These are phyloP conservation scores for Cenopis cana DNA, from an alignment of 2,888 invertebrate genomes.

Conservation along the genomic window DNA sequence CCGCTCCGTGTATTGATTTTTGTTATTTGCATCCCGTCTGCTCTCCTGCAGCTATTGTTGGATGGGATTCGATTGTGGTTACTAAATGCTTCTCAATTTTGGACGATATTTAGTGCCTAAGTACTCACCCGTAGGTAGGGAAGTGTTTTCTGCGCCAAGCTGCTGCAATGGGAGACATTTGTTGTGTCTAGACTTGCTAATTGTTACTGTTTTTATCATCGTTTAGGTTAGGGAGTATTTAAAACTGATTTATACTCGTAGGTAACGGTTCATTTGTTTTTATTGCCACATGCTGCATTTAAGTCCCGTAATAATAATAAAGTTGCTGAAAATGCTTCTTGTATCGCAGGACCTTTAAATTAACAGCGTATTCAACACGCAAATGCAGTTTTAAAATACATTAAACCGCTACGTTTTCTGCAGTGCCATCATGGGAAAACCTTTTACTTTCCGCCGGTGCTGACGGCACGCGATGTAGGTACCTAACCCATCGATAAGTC, in stretches of 20 bases:
- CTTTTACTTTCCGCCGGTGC: constrained; percentile 24
- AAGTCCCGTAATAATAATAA: constrained; percentile 13
- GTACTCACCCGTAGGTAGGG: constrained; percentile 18
- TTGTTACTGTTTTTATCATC: constrained; percentile 32
- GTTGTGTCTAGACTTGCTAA: constrained; percentile 39
- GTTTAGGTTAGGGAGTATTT: constrained; percentile 9
- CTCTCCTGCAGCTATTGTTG: constrained; percentile 77
- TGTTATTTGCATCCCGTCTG: constrained; percentile 84
- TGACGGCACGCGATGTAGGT: constrained; percentile 18
- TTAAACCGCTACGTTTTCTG: constrained; percentile 25
- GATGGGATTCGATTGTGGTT: constrained; percentile 66
- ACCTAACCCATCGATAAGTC: constrained; percentile 13
- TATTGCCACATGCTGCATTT: constrained; percentile 12
- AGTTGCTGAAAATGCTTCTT: not conserved
- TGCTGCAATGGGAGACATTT: constrained; percentile 32
- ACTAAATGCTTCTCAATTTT: constrained; percentile 53
- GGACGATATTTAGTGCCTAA: constrained; percentile 32
- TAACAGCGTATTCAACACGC: constrained; percentile 14
- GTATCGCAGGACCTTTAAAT: constrained; percentile 3
- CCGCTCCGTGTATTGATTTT: constrained; percentile 79
- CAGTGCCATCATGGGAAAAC: constrained; percentile 20
- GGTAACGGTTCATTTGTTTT: constrained; percentile 13
- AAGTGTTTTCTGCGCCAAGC: constrained; percentile 29
- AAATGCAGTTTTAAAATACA: constrained; percentile 18
- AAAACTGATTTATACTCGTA: constrained; percentile 18